Evolutionary conservation across 2,113 vertebrate genomes (phyloP).

Genomic region (Mormyrus iriodes): DNA sequence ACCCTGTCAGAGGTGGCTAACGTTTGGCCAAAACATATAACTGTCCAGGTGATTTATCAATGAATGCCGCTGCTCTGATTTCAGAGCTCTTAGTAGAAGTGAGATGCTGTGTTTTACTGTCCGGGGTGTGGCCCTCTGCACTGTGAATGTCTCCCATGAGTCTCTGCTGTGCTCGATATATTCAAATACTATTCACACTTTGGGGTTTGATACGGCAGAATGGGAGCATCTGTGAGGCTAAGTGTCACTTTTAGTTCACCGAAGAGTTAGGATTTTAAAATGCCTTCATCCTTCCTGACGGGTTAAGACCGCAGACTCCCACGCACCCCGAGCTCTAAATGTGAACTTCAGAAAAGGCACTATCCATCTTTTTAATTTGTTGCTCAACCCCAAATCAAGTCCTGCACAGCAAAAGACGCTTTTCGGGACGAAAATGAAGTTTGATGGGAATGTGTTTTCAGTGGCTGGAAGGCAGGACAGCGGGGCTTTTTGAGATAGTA

Average conservation of each 20-base stretch:
- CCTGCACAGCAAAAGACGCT: neutral
- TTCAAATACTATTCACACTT: neutral
- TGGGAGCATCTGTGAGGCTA: neutral
- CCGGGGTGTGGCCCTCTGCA: neutral
- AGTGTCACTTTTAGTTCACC: neutral
- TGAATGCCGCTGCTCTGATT: too few species aligned
- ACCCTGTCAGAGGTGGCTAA: neutral
- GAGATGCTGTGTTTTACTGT: neutral
- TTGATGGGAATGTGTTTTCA: conserved; percentile 40
- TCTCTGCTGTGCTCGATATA: neutral
- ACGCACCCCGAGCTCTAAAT: neutral
- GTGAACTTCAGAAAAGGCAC: neutral
- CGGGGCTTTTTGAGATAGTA: conserved; percentile 30
- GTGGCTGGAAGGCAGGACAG: conserved; percentile 34
- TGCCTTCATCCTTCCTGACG: neutral
- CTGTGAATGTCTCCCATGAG: neutral
- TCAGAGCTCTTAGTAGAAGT: neutral
- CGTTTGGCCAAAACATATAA: neutral
- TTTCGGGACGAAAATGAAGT: conserved; percentile 37
- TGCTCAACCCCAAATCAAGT: neutral
- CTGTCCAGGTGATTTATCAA: neutral
- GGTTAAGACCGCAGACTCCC: neutral
- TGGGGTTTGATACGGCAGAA: neutral
- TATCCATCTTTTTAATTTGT: neutral
- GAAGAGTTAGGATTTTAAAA: neutral